These are phyloP conservation scores for Mustela nigripes DNA, from an alignment of 2,113 vertebrate genomes.

Conservation along the genomic window DNA sequence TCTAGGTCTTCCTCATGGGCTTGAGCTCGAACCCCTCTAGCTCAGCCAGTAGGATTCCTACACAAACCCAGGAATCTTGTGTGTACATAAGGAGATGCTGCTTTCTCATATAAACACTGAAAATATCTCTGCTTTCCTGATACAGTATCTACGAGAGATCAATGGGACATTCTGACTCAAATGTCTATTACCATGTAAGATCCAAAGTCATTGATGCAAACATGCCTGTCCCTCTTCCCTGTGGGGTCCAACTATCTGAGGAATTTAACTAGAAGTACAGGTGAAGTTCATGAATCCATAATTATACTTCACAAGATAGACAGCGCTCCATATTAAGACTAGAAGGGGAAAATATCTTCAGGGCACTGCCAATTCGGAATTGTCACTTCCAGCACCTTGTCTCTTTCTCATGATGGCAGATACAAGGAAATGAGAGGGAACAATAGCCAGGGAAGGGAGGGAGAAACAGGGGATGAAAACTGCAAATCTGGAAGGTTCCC, in stretches of 20 bases:
- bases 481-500: neutral
- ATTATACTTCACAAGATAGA: neutral
- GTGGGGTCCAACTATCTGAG: neutral
- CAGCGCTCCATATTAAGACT: neutral
- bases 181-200: neutral
- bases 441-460: neutral
- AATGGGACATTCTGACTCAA: neutral
- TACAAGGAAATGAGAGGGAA: neutral
- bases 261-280: neutral
- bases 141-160: neutral
- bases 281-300: neutral
- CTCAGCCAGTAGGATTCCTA: neutral
- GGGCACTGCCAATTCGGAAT: neutral
- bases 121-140: neutral
- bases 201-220: neutral
- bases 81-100: fast-evolving
- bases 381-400: neutral
- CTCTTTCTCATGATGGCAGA: neutral
- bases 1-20: fast-evolving
- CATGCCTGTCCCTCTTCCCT: neutral
- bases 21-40: neutral
- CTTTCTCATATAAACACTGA: neutral
- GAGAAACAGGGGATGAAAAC: neutral
- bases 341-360: neutral
- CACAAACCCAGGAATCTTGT: neutral